Percentiles rank a stretch among this genome's conserved stretches.
Evolutionary conservation across 1,140 invertebrate species (phyloP).

Genomic region (Pygmarrhopalites habei): DNA sequence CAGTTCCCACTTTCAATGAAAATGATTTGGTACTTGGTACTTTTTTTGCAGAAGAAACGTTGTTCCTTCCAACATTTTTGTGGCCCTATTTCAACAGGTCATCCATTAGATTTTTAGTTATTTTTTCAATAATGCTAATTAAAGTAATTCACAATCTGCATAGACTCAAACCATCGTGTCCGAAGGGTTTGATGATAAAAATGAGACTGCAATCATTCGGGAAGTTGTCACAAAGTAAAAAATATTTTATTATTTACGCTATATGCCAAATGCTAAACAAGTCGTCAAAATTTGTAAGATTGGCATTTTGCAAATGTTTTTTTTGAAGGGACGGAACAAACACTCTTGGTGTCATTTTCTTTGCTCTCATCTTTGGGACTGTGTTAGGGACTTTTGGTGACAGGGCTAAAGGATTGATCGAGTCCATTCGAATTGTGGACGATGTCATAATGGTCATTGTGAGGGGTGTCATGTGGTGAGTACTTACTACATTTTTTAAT

Average conservation of each 20-base stretch:
- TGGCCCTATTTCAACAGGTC: slow-evolving; percentile 73
- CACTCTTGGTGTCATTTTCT: slow-evolving; percentile 79
- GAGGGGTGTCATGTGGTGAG: slow-evolving; percentile 77
- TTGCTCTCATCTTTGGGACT: slow-evolving; percentile 77
- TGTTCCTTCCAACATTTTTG: slow-evolving; percentile 79
- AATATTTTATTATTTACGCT: neutral
- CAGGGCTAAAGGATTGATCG: slow-evolving; percentile 62
- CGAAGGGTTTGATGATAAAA: neutral
- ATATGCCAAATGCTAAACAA: neutral
- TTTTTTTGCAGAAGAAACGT: no score
- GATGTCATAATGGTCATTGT: slow-evolving; percentile 86
- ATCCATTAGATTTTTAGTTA: neutral
- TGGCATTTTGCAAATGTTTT: neutral
- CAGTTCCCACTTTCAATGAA: neutral
- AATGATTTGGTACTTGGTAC: slow-evolving; percentile 44
- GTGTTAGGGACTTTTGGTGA: slow-evolving; percentile 68
- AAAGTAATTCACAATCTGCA: neutral
- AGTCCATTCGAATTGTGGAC: slow-evolving; percentile 75
- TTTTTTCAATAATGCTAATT: neutral
- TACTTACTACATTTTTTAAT: slow-evolving; percentile 16
- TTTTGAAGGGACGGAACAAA: slow-evolving; percentile 67
- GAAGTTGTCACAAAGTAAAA: slow-evolving; percentile 18
- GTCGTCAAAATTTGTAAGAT: neutral
- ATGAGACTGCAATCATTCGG: neutral
- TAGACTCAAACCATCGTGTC: slow-evolving; percentile 23